Evolutionary conservation across 2,113 vertebrate genomes (phyloP), one percentile per base, ranked within the genome.

Genomic region (Syngnathus floridae): DNA sequence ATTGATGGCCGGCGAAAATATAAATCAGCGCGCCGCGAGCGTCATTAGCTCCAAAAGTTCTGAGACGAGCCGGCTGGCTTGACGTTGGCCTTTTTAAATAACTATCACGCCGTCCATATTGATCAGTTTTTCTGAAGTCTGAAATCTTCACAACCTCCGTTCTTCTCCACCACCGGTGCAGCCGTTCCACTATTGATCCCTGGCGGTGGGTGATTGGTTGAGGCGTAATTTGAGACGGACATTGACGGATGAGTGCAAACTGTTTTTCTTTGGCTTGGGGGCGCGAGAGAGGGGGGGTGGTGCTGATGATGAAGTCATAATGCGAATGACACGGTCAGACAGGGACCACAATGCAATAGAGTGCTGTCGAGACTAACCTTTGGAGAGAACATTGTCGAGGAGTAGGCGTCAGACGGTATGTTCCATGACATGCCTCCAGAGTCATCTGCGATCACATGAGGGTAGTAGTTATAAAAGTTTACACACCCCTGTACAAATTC

Each of bases 141-240:
- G 82, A 87, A 87, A 87, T 90, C 88, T 73, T 80, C 86, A 87
- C 86, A 83, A 70, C 80, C 82, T 88, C 82, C 88, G 83, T 81
- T 79, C 79, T 67, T 86, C 86, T 87, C 62, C 73, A 85, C 75
- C 69, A 70, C 45, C 65, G 14, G 81, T 84, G 84, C 81, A 89
- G 86, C 61, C 82, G 89, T 88, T 93, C 83, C 83, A 13, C 76
- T 90, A 93, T 92, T 88, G 95, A 95, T 94, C 92, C 90, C 77
- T 73, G 65, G 80, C 49, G 59, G 87, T 92, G 93, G 61, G 87
- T 92, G 93, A 93, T 93, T 90, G 88, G 91, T 93, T 80, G 92
- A 85, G 88, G 84, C 75, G 84, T 88, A 88, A 92, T 91, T 87
- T 87, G 85, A 91, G 92, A 87, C 80, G 82, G 93, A 94, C 92